phyloP scores from a whole-genome alignment of 2,797 vertebrate genomes.

The Alexandromys oeconomus region DNA sequence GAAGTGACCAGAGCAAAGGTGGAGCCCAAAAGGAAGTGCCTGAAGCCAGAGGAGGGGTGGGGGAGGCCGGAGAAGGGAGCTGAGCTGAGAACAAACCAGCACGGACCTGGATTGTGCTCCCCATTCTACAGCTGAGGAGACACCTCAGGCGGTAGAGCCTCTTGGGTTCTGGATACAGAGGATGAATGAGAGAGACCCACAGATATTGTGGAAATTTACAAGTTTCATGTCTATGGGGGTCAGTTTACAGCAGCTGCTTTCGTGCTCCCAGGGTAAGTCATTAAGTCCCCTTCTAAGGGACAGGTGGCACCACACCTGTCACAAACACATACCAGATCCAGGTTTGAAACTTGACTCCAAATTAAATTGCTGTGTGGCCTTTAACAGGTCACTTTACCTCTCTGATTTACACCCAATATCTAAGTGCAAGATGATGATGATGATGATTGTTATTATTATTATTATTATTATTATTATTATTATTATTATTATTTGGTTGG shows the following conservation, averaged over 20 bases:
- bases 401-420: slow-evolving; percentile 6
- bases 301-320: not conserved
- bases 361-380: not conserved
- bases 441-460: not conserved
- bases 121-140: not conserved
- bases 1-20: not conserved
- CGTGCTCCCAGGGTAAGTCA: not conserved
- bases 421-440: not conserved
- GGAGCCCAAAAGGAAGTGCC: too few relatives aligned
- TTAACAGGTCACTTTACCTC: not conserved
- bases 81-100: not conserved
- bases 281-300: not conserved
- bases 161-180: not conserved
- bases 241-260: not conserved
- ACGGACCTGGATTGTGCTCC: fast-evolving
- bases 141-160: not conserved
- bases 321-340: not conserved
- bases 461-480: too few relatives aligned
- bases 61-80: not conserved
- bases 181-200: not conserved
- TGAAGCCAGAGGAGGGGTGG: not conserved
- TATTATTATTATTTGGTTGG: too few relatives aligned
- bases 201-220: not conserved
- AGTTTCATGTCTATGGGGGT: fast-evolving
- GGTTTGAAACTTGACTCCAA: not conserved